Percentiles rank a stretch among this genome's conserved stretches.
These are phyloP conservation scores for Calephelis nemesis DNA, from an alignment of 1,140 invertebrate species.

Conservation along the genomic window DNA sequence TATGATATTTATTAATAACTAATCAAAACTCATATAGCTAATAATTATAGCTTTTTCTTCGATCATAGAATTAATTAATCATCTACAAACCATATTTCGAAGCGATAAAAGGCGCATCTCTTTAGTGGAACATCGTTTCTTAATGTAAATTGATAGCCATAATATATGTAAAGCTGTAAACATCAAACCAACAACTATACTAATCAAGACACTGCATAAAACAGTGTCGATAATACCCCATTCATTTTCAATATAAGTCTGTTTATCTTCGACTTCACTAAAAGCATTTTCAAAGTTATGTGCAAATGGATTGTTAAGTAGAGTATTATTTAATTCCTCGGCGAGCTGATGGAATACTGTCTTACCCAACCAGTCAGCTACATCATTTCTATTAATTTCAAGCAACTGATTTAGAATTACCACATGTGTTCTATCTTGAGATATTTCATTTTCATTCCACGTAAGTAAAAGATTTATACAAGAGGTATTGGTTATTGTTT, in stretches of 20 bases:
- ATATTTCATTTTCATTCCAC: constrained; percentile 63
- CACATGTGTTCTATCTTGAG: constrained; percentile 80
- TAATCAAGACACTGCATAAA: constrained; percentile 39
- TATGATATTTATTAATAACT: too few species aligned
- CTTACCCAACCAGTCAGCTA: constrained; percentile 82
- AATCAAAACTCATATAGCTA: too few species aligned
- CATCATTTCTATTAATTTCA: constrained; percentile 78
- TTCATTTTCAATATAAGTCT: constrained; percentile 29
- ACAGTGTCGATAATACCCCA: constrained; percentile 46
- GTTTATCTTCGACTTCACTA: constrained; percentile 41
- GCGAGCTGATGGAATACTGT: constrained; percentile 80
- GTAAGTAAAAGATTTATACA: constrained; percentile 80
- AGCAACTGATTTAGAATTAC: constrained; percentile 75
- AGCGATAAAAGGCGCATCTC: constrained; percentile 19
- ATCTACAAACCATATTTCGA: constrained; percentile 1
- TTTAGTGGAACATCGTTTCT: constrained; percentile 23
- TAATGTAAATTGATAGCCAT: constrained; percentile 31
- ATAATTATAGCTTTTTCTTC: constrained; percentile 7
- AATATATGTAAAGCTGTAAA: constrained; percentile 38
- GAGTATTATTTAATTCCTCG: constrained; percentile 76
- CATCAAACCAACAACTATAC: constrained; percentile 34
- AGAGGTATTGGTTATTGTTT: constrained; percentile 69
- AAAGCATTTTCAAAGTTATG: constrained; percentile 30
- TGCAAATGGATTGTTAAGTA: constrained; percentile 43
- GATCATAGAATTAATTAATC: not conserved